These are phyloP conservation scores for Eupithecia vulgata DNA, from an alignment of 2,888 invertebrate species.

Conservation along the genomic window DNA sequence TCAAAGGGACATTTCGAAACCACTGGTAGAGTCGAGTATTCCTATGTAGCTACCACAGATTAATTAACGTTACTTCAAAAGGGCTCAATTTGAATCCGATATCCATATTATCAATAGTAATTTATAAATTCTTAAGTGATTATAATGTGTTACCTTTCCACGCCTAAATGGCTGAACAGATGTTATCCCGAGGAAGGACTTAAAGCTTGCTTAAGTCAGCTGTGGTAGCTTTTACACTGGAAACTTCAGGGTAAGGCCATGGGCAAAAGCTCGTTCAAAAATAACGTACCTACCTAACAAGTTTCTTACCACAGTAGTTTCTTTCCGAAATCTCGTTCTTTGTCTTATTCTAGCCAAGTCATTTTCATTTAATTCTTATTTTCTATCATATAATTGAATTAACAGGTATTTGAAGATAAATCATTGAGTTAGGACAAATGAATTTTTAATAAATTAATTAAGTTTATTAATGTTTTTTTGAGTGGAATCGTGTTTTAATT, in stretches of 20 bases:
- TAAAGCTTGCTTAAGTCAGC: not conserved
- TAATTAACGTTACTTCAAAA: not conserved
- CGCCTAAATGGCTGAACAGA: not conserved
- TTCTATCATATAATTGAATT: not conserved
- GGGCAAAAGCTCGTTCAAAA: not conserved
- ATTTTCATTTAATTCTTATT: not conserved
- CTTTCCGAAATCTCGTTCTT: not conserved
- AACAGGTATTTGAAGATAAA: not conserved
- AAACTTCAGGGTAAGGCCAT: too few relatives aligned
- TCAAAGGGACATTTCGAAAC: not conserved
- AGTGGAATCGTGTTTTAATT: constrained; percentile 2
- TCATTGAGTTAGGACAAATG: constrained; percentile 12
- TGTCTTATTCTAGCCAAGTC: not conserved
- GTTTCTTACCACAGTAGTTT: not conserved
- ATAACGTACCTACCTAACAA: not conserved
- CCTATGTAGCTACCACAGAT: not conserved
- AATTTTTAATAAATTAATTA: constrained; percentile 6
- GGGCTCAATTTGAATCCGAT: too few relatives aligned
- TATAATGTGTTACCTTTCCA: not conserved
- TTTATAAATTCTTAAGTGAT: too few relatives aligned
- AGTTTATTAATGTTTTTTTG: constrained; percentile 14
- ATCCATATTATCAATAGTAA: too few relatives aligned
- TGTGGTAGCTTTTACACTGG: too few relatives aligned
- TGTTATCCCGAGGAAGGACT: not conserved
- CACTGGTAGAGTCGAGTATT: not conserved